Conservation (phyloP, 2,888 invertebrate species). For the Patella caerulea region DNA sequence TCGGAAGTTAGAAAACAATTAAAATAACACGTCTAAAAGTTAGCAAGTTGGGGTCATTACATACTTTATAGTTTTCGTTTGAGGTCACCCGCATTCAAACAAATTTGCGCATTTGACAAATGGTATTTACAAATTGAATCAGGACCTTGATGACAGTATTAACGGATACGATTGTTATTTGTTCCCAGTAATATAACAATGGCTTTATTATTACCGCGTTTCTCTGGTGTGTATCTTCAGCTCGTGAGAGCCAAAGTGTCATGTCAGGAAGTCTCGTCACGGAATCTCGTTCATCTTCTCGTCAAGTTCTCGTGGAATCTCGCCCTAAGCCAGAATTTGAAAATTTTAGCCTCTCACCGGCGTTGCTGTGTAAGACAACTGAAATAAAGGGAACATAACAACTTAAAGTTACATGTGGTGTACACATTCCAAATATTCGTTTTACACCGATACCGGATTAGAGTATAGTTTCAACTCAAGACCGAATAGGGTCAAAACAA, state of each 20-base stretch:
- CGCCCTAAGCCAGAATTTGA: too few relatives aligned
- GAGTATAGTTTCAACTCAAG: too few relatives aligned
- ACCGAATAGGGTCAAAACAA: too few relatives aligned
- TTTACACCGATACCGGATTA: too few relatives aligned
- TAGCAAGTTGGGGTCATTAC: slow-evolving; percentile 7
- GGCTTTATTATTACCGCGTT: neutral
- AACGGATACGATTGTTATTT: slow-evolving; percentile 9
- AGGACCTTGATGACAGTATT: slow-evolving; percentile 2
- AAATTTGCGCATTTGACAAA: slow-evolving; percentile 1
- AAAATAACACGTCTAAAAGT: slow-evolving; percentile 10
- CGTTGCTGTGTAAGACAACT: too few relatives aligned
- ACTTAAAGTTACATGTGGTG: too few relatives aligned
- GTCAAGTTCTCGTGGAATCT: too few relatives aligned
- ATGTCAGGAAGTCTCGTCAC: slow-evolving; percentile 1
- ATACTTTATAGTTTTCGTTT: neutral
- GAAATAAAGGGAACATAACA: too few relatives aligned
- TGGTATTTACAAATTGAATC: neutral
- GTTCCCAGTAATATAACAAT: neutral
- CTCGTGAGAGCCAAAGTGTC: slow-evolving; percentile 12
- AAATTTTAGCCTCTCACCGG: too few relatives aligned
- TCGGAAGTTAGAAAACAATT: neutral
- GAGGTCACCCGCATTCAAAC: slow-evolving; percentile 2
- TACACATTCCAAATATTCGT: too few relatives aligned
- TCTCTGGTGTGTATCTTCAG: neutral
- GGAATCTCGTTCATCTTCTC: too few relatives aligned